These are phyloP conservation scores for Gymnoscelis rufifasciata DNA, from an alignment of 2,888 invertebrate species.

Conservation along the genomic window DNA sequence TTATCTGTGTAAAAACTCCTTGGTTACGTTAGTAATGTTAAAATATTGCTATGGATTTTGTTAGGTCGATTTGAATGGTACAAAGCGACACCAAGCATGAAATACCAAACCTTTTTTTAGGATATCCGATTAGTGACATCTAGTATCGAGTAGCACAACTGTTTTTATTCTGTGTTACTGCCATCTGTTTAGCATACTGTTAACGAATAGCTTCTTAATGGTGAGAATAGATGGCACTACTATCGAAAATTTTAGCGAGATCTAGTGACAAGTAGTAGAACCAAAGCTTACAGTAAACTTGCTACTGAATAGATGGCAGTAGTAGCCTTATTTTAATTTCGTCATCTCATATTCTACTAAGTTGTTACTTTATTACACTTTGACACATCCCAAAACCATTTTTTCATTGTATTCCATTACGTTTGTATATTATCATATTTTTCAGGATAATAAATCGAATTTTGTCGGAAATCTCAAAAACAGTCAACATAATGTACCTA, in stretches of 20 bases:
- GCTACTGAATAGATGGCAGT: constrained; percentile 18
- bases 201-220: neutral
- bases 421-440: too few species aligned
- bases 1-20: neutral
- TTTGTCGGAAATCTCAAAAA: too few species aligned
- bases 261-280: constrained; percentile 22
- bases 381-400: too few species aligned
- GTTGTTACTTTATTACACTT: too few species aligned
- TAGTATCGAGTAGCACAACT: neutral
- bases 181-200: neutral
- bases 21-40: too few species aligned
- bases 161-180: neutral
- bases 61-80: constrained; percentile 43
- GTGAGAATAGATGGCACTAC: constrained; percentile 4
- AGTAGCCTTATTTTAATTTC: too few species aligned
- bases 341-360: too few species aligned
- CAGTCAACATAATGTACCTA: too few species aligned
- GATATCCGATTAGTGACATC: constrained; percentile 6
- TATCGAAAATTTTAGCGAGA: neutral
- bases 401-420: too few species aligned
- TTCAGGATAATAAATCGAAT: too few species aligned
- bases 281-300: neutral
- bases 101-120: too few species aligned
- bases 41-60: constrained; percentile 22
- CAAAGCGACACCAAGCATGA: neutral